phyloP scores from a whole-genome alignment of 2,113 vertebrate genomes.

The Bungarus multicinctus region DNA sequence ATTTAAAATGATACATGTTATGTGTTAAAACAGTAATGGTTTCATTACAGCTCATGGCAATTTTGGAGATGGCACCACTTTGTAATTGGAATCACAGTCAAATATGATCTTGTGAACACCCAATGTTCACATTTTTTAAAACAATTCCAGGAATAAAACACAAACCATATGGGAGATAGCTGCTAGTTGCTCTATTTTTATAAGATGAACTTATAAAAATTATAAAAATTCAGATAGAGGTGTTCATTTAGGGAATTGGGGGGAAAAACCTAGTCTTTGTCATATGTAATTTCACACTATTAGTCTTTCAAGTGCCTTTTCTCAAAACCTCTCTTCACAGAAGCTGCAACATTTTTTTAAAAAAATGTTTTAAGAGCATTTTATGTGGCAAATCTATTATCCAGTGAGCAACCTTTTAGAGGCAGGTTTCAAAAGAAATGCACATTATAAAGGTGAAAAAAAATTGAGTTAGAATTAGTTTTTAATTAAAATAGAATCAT shows the following conservation, averaged over 20 bases:
- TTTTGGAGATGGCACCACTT: background rate
- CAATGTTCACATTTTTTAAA: background rate
- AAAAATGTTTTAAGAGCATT: background rate
- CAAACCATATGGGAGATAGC: background rate
- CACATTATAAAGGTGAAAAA: background rate
- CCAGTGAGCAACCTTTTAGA: background rate
- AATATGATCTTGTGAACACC: background rate
- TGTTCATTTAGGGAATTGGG: background rate
- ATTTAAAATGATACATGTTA: background rate
- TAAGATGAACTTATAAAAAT: background rate
- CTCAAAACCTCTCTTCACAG: background rate
- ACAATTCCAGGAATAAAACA: background rate
- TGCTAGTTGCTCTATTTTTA: background rate
- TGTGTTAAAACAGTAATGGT: background rate
- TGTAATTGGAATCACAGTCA: background rate
- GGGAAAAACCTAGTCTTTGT: background rate
- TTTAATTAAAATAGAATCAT: slow-evolving; percentile 10
- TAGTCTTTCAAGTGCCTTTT: background rate
- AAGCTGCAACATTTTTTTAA: background rate
- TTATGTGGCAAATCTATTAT: background rate
- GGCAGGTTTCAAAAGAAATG: background rate
- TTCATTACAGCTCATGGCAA: background rate
- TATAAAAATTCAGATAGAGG: background rate
- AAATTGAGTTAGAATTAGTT: background rate
- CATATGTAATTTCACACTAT: background rate